A percentile compares a stretch with the other conserved stretches of the same genome.
Evolutionary conservation across 37 sponge, comb jelly and placozoan genomes (phyloP).

Genomic region (Eunapius fragilis): DNA sequence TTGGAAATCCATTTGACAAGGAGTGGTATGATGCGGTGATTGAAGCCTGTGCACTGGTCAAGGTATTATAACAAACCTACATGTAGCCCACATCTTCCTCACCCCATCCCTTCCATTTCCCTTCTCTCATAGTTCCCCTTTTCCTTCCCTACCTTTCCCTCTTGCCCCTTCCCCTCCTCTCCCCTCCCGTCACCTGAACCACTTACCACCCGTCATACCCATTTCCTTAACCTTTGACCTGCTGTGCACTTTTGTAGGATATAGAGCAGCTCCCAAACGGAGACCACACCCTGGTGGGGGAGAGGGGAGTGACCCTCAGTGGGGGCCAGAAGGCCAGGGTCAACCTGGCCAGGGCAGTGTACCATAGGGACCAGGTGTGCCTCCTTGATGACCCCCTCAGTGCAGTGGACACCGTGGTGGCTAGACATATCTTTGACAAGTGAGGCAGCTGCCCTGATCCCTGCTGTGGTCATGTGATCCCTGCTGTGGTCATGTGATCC

Average conservation of each 20-base stretch:
- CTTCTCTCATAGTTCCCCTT: not conserved
- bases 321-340: conserved; percentile 95
- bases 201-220: not conserved
- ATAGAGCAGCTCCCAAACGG: conserved; percentile 64
- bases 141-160: not conserved
- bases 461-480: no score
- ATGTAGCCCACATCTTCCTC: conserved; percentile 41
- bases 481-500: no score
- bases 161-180: not conserved
- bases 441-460: conserved; percentile 8
- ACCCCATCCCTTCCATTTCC: not conserved
- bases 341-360: conserved; percentile 84
- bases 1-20: conserved; percentile 41
- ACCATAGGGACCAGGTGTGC: conserved; percentile 72
- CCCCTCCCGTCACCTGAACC: not conserved
- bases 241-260: conserved; percentile 41
- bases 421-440: conserved; percentile 74
- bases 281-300: conserved; percentile 89
- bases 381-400: conserved; percentile 89
- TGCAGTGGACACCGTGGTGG: conserved; percentile 84
- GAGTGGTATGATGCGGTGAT: conserved; percentile 18
- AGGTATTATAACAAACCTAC: conserved; percentile 52
- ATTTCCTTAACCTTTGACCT: not conserved
- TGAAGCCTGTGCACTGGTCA: conserved; percentile 57
- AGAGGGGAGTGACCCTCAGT: conserved; percentile 91